phyloP scores from a whole-genome alignment of 2,113 vertebrate species.

The Protobothrops flavoviridis region DNA sequence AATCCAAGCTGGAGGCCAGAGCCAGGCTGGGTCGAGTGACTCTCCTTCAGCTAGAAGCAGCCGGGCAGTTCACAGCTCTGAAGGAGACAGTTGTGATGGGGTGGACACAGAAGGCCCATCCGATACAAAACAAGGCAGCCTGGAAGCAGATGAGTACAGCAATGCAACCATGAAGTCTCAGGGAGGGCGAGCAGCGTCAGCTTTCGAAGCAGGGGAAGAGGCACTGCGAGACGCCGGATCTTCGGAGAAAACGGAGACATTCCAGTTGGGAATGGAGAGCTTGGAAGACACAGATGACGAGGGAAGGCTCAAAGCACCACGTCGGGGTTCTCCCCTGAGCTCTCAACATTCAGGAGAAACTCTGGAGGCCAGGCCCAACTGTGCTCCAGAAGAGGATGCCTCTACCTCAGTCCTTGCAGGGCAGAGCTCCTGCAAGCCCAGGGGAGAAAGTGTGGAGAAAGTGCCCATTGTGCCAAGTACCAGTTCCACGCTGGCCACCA shows the following conservation, averaged over 20 bases:
- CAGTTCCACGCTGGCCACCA: constrained; percentile 69
- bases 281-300: constrained; percentile 75
- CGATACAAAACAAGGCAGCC: constrained; percentile 69
- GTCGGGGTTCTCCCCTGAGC: constrained; percentile 61
- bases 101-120: constrained; percentile 85
- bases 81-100: constrained; percentile 96
- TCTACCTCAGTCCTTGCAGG: constrained; percentile 74
- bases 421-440: constrained; percentile 69
- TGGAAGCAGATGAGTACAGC: constrained; percentile 80
- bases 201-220: constrained; percentile 75
- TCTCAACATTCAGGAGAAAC: constrained; percentile 62
- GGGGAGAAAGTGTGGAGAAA: constrained; percentile 65
- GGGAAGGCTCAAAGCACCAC: constrained; percentile 60
- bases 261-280: constrained; percentile 53
- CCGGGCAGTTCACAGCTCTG: constrained; percentile 81
- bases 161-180: constrained; percentile 77
- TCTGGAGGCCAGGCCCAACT: constrained; percentile 70
- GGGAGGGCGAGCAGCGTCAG: constrained; percentile 74
- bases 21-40: constrained; percentile 85
- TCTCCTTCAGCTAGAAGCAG: constrained; percentile 81
- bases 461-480: constrained; percentile 82
- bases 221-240: constrained; percentile 64
- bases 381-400: constrained; percentile 75
- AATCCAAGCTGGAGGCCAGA: constrained; percentile 88
- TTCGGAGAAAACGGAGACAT: constrained; percentile 64